Evolutionary conservation across 2,888 invertebrate species (phyloP), one percentile per base, ranked within the genome.

Genomic region (Lydus trimaculatus): DNA sequence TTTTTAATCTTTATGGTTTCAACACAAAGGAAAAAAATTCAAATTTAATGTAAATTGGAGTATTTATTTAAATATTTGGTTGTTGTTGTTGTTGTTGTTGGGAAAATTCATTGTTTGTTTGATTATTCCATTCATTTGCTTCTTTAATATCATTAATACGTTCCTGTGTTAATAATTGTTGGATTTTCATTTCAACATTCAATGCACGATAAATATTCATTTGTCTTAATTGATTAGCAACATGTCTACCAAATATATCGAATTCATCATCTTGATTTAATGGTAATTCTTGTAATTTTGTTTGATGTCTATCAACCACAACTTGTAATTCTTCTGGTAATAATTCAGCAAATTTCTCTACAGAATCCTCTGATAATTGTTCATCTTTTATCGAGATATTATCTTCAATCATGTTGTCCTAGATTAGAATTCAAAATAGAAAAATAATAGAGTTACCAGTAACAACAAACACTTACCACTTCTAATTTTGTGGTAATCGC

Each of bases 141-240:
- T 60, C 25, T 60, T 36, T 31, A 60, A 60, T 25, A 60, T 60
- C 60, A 11, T 60, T 15, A 20, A 36, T n/a, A n/a, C 60, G 60
- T 60, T 60, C 48, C 48, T 62, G 31, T 62, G 62, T 36, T 31
- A 62, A 15, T 17, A 62, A 17, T 13, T 31, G 28, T 17, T 62
- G 39, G 13, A 62, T 62, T 62, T 25, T 48, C 23, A 31, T 36
- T 62, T 62, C 13, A 4, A 62, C 15, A 39, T 62, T 28, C 15
- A 62, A 0, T 36, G 62, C 62, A n/a, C 62, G 39, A 43, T 43
- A 39, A 62, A 62, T 39, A 28, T 48, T 48, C 17, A 62, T 36
- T 62, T 62, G 39, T 62, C 62, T 20, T 39, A 62, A 48, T 48
- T 62, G 62, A 48, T 23, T 43, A 11, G 62, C 62, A 43, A 62